Percentiles rank a stretch among this genome's conserved stretches.
These are phyloP conservation scores for Nibea coibor DNA, from an alignment of 2,113 vertebrate species.

Conservation along the genomic window DNA sequence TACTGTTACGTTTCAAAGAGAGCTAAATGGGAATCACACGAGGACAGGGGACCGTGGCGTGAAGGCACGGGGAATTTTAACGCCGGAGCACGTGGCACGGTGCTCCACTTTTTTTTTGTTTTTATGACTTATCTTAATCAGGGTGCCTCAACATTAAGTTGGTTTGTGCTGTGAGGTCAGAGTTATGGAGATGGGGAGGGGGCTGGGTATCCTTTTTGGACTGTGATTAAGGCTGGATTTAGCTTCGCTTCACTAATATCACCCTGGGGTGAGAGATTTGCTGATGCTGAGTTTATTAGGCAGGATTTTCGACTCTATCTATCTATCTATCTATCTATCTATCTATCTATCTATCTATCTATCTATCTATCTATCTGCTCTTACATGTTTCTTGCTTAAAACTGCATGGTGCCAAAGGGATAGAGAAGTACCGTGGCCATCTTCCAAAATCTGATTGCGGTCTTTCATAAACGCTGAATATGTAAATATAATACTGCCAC, in stretches of 20 bases:
- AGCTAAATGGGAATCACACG: constrained; percentile 39
- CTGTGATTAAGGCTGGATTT: constrained; percentile 24
- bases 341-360: constrained; percentile 17
- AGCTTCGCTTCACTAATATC: constrained; percentile 12
- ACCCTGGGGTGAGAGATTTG: constrained; percentile 1
- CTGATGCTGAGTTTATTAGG: constrained; percentile 1
- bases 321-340: constrained; percentile 27
- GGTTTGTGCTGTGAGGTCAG: constrained; percentile 11
- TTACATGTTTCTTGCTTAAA: not conserved
- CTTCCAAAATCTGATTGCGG: not conserved
- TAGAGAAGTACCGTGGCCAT: constrained; percentile 7
- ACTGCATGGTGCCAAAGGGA: not conserved
- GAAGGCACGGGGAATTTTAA: not conserved
- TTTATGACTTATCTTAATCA: not conserved
- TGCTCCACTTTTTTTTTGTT: not conserved
- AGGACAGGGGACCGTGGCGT: constrained; percentile 33
- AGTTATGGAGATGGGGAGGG: not conserved
- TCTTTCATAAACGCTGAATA: not conserved
- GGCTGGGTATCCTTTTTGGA: not conserved
- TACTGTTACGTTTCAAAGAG: constrained; percentile 60
- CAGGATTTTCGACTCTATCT: not conserved
- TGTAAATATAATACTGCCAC: not conserved
- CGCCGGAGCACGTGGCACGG: not conserved
- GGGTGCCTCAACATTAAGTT: not conserved
- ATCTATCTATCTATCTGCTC: constrained; percentile 5